A percentile compares a stretch with the other conserved stretches of the same genome.
These are phyloP conservation scores for Gasterosteus aculeatus DNA, from an alignment of 2,113 vertebrate genomes.

Conservation along the genomic window DNA sequence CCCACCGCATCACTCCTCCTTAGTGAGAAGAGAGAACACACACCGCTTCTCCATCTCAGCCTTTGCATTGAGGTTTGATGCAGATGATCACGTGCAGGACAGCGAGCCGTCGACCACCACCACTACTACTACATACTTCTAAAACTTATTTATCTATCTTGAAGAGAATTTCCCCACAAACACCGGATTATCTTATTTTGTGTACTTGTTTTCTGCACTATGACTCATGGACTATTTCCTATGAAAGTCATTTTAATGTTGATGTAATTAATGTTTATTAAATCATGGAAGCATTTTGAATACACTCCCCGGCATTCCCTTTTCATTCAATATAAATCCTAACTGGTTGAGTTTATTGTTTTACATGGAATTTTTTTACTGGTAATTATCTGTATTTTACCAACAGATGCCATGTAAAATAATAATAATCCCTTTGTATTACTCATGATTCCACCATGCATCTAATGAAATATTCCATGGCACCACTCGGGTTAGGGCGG, in stretches of 20 bases:
- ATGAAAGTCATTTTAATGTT: not conserved
- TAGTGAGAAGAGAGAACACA: not conserved
- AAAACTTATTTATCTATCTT: too few species aligned
- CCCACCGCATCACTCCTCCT: not conserved
- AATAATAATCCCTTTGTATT: not conserved
- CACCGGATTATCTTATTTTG: not conserved
- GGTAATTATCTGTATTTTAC: not conserved
- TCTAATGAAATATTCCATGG: not conserved
- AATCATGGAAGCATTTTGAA: not conserved
- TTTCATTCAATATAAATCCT: not conserved
- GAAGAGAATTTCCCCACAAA: too few species aligned
- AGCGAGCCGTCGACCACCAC: not conserved
- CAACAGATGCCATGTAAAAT: not conserved
- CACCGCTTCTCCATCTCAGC: not conserved
- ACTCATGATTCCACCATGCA: not conserved
- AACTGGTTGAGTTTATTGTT: constrained; percentile 9
- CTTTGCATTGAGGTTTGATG: not conserved
- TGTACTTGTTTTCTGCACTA: not conserved
- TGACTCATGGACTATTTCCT: not conserved
- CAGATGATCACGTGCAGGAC: not conserved
- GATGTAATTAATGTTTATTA: not conserved
- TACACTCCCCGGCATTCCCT: not conserved
- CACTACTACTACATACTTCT: too few species aligned
- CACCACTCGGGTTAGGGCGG: not conserved
- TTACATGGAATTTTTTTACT: too few species aligned